Evolutionary conservation across 2,888 invertebrate genomes (phyloP), one percentile per base, ranked within the genome.

Genomic region (Nemoura dubitans): DNA sequence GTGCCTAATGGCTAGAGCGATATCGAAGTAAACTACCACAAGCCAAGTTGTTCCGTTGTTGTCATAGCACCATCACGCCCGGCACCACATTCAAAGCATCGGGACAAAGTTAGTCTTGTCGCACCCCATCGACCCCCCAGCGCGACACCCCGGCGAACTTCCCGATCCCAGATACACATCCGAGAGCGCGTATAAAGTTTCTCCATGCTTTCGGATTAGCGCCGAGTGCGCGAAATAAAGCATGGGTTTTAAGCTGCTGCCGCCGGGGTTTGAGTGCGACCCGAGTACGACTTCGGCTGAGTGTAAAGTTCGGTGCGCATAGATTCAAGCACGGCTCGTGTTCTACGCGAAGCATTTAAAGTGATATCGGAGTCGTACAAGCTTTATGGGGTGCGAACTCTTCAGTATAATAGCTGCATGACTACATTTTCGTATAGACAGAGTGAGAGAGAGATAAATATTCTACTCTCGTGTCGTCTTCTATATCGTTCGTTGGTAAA

Each of bases 31-130:
- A n/a, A n/a, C n/a, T n/a, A n/a, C n/a, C n/a, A n/a, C n/a, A n/a
- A n/a, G n/a, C n/a, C n/a, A n/a, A 36, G 36, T 36, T 10, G 36
- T 36, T 10, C 36, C 36, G 36, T 36, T 36, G 36, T 36, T 36
- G 5, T 10, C 36, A 36, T n/a, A 36, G 5, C 36, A 36, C 36
- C 36, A 36, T 36, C 16, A 29, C 30, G 27, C n/a, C 26, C n/a
- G 78, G 27, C 78, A 78, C 78, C 78, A 30, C 28, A 82, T 82
- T 82, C n/a, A 7, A 83, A 83, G 42, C 83, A 42, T n/a, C n/a
- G n/a, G 25, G 83, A 78, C 78, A 25, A 83, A 83, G 25, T 83
- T 83, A 30, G 81, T 29, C 81, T 59, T 59, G 59, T 59, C 59
- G 59, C 59, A 59, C 59, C 1, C 59, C 59, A 59, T 59, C 21